Evolutionary conservation across 2,113 vertebrate genomes (phyloP), one percentile per base, ranked within the genome.

Genomic region (Hippocampus abdominalis): DNA sequence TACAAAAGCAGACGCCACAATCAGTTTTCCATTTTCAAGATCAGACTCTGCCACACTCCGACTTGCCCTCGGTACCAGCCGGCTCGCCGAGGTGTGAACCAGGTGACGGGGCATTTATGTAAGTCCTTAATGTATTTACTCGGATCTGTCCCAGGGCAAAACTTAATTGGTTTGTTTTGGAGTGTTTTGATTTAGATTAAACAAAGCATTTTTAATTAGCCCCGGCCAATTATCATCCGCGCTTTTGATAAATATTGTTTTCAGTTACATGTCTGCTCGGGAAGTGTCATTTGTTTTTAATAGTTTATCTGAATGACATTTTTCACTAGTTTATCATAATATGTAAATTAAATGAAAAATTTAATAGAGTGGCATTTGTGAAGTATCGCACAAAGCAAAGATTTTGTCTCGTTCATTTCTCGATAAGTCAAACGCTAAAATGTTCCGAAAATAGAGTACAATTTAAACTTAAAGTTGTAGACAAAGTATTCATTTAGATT

Each of bases 11-110:
- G 82, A 75, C 70, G 64, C 39, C 73, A 36, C 69, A 74, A 79
- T 85, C 80, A 86, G 80, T 81, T 81, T 79, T 86, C 80, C 79
- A 85, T 87, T 85, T 88, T 87, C 81, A 83, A 80, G 57, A 77
- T 83, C 77, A 77, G 76, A 75, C 74, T 73, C 70, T 4, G 53
- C 67, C 39, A 48, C 8, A 60, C 59, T 70, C 72, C 70, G 29
- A 56, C 72, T 73, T 76, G 56, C 77, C 66, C 64, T 46, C 59
- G 48, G 44, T n/a, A 39, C 78, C 64, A 42, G 67, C 66, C 68
- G 67, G 49, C 63, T 51, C 59, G 48, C 39, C 42, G 29, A 49
- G 29, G 71, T 67, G 51, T 1, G 18, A 71, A 63, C 64, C 39
- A 15, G 64, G 40, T 44, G 20, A 12, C 7, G 16, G 49, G 15